Conservation (phyloP, 1,140 invertebrate genomes). For the Diachasma alloeum region DNA sequence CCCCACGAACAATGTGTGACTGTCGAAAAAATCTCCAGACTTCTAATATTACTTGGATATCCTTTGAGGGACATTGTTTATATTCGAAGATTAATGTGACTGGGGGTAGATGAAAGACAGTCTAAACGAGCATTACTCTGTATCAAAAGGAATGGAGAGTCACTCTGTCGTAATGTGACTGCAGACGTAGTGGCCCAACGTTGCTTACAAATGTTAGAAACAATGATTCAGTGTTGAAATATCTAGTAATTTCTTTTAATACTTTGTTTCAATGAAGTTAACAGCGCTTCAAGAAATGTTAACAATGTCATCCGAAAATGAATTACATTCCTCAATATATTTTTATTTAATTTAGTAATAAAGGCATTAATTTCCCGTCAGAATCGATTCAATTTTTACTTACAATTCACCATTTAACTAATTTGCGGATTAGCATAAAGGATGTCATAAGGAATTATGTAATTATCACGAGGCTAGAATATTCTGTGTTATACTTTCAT, state of each 20-base stretch:
- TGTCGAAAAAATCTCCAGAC: neutral
- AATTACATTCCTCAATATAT: neutral
- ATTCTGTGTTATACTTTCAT: too few relatives aligned
- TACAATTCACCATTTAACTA: too few relatives aligned
- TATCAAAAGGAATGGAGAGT: neutral
- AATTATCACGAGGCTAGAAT: too few relatives aligned
- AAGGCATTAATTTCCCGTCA: too few relatives aligned
- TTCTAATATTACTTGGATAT: neutral
- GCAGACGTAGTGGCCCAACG: neutral
- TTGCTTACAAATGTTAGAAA: neutral
- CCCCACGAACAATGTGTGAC: neutral
- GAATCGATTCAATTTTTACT: too few relatives aligned
- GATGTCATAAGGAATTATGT: too few relatives aligned
- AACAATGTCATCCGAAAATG: neutral
- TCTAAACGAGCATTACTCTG: neutral
- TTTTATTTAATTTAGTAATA: too few relatives aligned
- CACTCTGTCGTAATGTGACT: neutral
- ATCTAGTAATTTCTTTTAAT: neutral
- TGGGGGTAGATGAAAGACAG: neutral
- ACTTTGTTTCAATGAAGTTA: conserved; percentile 11
- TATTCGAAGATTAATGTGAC: neutral
- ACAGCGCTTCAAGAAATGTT: neutral
- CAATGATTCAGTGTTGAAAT: neutral
- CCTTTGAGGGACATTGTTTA: neutral
- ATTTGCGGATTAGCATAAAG: too few relatives aligned